phyloP scores from a whole-genome alignment of 2,888 invertebrate genomes.

The Meiosimyza platycephala region DNA sequence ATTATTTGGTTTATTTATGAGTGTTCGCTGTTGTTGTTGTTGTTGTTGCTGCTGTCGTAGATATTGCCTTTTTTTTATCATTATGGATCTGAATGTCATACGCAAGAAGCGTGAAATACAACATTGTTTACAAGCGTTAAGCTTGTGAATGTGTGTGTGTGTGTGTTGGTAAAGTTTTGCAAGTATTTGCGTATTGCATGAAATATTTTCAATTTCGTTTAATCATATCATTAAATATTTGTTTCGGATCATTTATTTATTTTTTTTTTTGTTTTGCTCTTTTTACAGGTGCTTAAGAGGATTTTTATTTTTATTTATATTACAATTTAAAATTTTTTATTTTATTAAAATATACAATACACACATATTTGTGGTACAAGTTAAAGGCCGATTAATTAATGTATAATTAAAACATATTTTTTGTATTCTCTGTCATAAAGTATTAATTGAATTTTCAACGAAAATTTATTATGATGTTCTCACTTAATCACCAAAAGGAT shows the following conservation, averaged over 20 bases:
- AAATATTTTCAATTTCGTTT: constrained; percentile 21
- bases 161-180: background rate
- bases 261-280: constrained; percentile 8
- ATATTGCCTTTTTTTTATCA: constrained; percentile 1
- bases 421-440: too few species aligned
- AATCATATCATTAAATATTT: constrained; percentile 7
- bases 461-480: too few species aligned
- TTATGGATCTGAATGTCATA: constrained; percentile 21
- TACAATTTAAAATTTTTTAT: too few species aligned
- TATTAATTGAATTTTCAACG: too few species aligned
- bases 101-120: constrained; percentile 19
- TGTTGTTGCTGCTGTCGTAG: background rate
- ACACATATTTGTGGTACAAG: too few species aligned
- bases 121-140: background rate
- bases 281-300: constrained; percentile 13
- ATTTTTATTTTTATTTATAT: too few species aligned
- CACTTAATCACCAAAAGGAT: too few species aligned
- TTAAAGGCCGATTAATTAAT: too few species aligned
- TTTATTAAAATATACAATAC: too few species aligned
- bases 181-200: background rate
- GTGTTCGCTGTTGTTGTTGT: background rate
- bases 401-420: too few species aligned
- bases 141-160: background rate
- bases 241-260: constrained; percentile 19
- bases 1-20: constrained; percentile 15